A percentile compares a stretch with the other conserved stretches of the same genome.
Conservation (phyloP, 2,113 vertebrate species). For the Macroglossus sobrinus region DNA sequence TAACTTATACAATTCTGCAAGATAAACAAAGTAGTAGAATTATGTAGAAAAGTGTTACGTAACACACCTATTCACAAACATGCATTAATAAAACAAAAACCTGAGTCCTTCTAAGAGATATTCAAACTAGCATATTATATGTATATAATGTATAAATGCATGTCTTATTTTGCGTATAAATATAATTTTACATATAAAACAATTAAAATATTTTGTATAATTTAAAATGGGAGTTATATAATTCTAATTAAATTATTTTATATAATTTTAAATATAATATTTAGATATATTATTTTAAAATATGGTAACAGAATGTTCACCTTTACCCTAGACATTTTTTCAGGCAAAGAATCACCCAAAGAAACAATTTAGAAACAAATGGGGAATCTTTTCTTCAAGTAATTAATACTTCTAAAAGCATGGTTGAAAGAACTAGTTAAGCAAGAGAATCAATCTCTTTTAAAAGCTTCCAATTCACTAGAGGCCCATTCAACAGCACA, state of each 20-base stretch:
- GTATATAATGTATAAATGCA: neutral
- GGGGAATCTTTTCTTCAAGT: constrained; percentile 62
- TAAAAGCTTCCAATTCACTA: constrained; percentile 71
- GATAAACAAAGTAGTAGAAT: neutral
- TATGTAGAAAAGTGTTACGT: neutral
- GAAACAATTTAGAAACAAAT: constrained; percentile 73
- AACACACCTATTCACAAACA: neutral
- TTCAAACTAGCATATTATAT: neutral
- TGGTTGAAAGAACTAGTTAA: constrained; percentile 72
- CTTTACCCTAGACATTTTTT: constrained; percentile 58
- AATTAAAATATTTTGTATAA: neutral
- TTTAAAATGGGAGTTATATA: neutral
- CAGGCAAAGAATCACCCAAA: constrained; percentile 57
- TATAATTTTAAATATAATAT: constrained; percentile 21
- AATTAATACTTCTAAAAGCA: constrained; percentile 76
- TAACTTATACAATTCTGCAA: neutral
- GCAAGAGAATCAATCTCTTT: constrained; percentile 72
- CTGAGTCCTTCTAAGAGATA: neutral
- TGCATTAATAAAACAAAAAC: neutral
- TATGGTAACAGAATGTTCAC: constrained; percentile 45
- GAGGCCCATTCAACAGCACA: constrained; percentile 43
- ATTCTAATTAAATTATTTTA: neutral
- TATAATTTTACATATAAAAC: neutral
- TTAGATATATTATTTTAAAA: constrained; percentile 13
- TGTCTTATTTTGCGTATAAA: neutral